phyloP scores from a whole-genome alignment of 2,797 vertebrate genomes.

The Amniataba percoides region DNA sequence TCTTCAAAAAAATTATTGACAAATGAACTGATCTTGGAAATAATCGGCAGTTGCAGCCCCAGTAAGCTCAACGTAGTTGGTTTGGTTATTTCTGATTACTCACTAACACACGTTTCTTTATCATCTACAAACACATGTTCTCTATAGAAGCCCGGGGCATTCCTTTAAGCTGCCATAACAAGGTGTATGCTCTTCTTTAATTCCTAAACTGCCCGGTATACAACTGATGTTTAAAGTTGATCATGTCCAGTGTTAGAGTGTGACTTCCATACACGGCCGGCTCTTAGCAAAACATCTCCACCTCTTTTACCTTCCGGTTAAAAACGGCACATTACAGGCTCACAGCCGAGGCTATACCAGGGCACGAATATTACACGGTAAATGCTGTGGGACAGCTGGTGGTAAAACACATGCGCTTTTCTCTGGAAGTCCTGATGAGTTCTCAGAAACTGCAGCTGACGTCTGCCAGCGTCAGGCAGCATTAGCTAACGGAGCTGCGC shows the following conservation, averaged over 20 bases:
- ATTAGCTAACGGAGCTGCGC: constrained; percentile 55
- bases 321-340: background rate
- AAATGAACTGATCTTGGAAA: too few species aligned
- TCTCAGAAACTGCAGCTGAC: constrained; percentile 80
- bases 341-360: constrained; percentile 15
- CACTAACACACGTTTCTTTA: background rate
- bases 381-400: constrained; percentile 34
- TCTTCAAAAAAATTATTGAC: too few species aligned
- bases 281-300: background rate
- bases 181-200: background rate
- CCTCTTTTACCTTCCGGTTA: background rate
- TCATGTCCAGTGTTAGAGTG: background rate
- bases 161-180: background rate
- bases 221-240: background rate
- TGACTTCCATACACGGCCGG: background rate
- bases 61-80: background rate
- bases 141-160: rapidly evolving
- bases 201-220: background rate
- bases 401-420: constrained; percentile 69
- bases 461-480: constrained; percentile 69
- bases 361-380: constrained; percentile 16
- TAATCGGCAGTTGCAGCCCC: too few species aligned
- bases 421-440: constrained; percentile 76
- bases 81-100: too few species aligned
- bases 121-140: background rate